Evolutionary conservation across 2,888 invertebrate genomes (phyloP).

Genomic region (Troides helena): DNA sequence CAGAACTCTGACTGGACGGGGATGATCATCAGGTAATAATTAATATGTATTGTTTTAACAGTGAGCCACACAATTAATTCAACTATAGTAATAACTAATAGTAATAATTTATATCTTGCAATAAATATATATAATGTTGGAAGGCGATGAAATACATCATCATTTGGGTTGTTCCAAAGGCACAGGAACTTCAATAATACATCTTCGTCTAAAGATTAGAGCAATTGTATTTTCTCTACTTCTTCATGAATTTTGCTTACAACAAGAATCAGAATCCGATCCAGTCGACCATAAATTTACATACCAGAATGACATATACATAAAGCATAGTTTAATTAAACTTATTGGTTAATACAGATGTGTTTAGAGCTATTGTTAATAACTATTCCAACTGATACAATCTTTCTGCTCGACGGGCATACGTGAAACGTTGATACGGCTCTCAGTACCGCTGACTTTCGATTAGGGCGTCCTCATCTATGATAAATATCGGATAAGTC

Average conservation of each 20-base stretch:
- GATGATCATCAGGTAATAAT: no score
- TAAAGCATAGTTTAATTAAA: slow-evolving; percentile 44
- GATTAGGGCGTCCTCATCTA: slow-evolving; percentile 39
- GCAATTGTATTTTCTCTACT: no score
- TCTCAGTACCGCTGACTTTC: slow-evolving; percentile 49
- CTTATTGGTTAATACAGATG: slow-evolving; percentile 43
- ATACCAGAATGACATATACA: slow-evolving; percentile 41
- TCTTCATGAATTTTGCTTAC: neutral
- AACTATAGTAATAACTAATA: no score
- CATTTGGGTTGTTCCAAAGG: no score
- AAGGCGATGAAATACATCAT: no score
- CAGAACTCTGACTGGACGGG: no score
- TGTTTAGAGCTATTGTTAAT: slow-evolving; percentile 56
- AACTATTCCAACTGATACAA: slow-evolving; percentile 54
- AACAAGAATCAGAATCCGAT: neutral
- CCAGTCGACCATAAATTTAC: neutral
- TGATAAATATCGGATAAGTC: neutral
- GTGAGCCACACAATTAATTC: no score
- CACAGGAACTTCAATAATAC: no score
- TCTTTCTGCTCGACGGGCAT: slow-evolving; percentile 68
- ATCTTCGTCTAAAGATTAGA: no score
- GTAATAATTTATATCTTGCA: no score
- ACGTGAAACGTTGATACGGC: slow-evolving; percentile 55
- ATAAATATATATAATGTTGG: no score
- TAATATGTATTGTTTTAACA: no score